These are phyloP conservation scores for Dromiciops gliroides DNA, from an alignment of 2,113 vertebrate genomes.

Conservation along the genomic window DNA sequence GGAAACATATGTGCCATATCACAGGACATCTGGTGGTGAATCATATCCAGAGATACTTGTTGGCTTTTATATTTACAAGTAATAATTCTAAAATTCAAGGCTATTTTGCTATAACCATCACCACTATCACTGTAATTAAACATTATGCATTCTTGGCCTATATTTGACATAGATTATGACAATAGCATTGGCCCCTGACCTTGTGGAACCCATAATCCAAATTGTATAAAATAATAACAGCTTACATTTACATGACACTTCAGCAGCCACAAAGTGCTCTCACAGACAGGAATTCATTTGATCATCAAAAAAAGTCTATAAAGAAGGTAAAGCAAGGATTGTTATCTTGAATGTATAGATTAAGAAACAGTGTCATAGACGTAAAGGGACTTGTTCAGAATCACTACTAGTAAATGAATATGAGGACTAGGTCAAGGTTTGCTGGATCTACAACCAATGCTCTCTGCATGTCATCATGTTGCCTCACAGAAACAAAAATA, in stretches of 20 bases:
- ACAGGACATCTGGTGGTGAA: not conserved
- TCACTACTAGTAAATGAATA: not conserved
- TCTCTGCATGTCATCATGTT: not conserved
- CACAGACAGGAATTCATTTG: not conserved
- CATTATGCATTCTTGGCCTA: not conserved
- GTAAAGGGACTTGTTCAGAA: not conserved
- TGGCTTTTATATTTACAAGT: not conserved
- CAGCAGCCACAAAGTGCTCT: not conserved
- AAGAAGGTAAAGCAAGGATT: not conserved
- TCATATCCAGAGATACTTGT: not conserved
- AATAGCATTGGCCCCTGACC: not conserved
- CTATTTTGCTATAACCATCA: not conserved
- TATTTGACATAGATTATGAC: not conserved
- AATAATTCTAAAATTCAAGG: not conserved
- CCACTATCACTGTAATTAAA: not conserved
- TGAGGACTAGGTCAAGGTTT: not conserved
- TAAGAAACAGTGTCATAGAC: not conserved
- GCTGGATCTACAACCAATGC: not conserved
- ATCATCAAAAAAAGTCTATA: not conserved
- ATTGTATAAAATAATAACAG: slow-evolving; percentile 10
- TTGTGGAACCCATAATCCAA: not conserved
- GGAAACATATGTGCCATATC: not conserved
- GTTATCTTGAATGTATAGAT: not conserved
- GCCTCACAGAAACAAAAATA: not conserved
- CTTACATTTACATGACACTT: not conserved